These are phyloP conservation scores for Macropodus opercularis DNA, from an alignment of 2,797 vertebrate species.

Conservation along the genomic window DNA sequence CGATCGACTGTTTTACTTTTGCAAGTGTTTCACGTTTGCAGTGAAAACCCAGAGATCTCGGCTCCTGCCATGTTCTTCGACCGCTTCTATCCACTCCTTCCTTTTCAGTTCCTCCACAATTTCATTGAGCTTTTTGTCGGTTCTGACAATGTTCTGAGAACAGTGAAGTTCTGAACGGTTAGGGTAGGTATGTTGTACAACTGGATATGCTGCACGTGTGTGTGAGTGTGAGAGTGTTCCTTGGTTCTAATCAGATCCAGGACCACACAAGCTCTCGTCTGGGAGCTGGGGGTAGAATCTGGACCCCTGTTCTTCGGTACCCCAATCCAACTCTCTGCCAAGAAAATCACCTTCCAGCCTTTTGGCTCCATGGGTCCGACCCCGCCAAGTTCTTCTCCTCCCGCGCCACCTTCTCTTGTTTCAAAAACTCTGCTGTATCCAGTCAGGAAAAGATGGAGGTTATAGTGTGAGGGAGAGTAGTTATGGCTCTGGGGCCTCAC, in stretches of 20 bases:
- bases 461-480: conserved; percentile 35
- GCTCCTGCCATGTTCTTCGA: conserved; percentile 13
- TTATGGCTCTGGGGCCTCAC: conserved; percentile 38
- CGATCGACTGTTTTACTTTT: conserved; percentile 60
- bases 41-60: conserved; percentile 35
- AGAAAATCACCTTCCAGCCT: conserved; percentile 76
- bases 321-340: conserved; percentile 64
- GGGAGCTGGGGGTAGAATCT: conserved; percentile 25
- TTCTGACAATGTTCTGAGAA: conserved; percentile 24
- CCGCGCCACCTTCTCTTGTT: conserved; percentile 76
- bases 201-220: neutral
- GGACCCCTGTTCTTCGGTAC: conserved; percentile 47
- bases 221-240: conserved; percentile 8
- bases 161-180: neutral
- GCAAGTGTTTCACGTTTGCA: conserved; percentile 58
- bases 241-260: conserved; percentile 68
- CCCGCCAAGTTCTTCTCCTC: conserved; percentile 23
- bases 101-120: neutral
- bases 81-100: neutral
- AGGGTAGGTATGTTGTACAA: neutral
- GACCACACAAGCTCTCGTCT: conserved; percentile 74
- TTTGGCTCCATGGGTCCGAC: conserved; percentile 54
- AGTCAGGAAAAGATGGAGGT: conserved; percentile 50
- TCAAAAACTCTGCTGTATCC: conserved; percentile 65
- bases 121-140: conserved; percentile 3